phyloP scores from a whole-genome alignment of 1,140 invertebrate genomes.

The Trichogramma pretiosum region DNA sequence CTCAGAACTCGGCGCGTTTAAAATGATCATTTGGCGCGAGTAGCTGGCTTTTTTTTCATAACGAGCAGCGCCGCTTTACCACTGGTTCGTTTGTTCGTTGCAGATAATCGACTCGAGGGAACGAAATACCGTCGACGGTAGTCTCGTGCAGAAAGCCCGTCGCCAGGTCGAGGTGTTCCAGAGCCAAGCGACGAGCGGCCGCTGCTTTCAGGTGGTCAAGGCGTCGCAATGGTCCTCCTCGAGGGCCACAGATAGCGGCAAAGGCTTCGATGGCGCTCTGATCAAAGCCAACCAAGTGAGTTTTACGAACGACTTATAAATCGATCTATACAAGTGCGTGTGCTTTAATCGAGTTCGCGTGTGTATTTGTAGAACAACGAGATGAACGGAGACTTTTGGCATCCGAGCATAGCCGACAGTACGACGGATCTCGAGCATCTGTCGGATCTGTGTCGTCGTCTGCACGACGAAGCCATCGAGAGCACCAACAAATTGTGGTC shows the following conservation, averaged over 20 bases:
- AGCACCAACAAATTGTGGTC: not conserved
- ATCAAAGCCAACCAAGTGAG: constrained; percentile 1
- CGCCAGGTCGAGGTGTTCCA: constrained; percentile 42
- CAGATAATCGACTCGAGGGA: constrained; percentile 48
- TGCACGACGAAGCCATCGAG: constrained; percentile 31
- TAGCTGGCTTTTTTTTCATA: too few species aligned
- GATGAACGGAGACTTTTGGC: too few species aligned
- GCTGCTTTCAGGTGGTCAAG: constrained; percentile 37
- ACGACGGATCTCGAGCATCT: constrained; percentile 27
- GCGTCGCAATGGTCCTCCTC: constrained; percentile 36
- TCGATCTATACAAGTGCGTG: too few species aligned
- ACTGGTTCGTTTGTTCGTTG: too few species aligned
- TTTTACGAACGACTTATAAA: too few species aligned
- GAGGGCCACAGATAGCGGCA: constrained; percentile 22
- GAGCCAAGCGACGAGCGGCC: constrained; percentile 33
- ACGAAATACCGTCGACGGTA: constrained; percentile 39
- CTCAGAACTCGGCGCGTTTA: too few species aligned
- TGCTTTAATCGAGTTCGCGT: too few species aligned
- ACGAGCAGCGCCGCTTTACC: too few species aligned
- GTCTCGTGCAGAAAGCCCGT: constrained; percentile 31
- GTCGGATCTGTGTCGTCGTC: constrained; percentile 37
- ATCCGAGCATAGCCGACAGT: too few species aligned
- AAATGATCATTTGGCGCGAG: too few species aligned
- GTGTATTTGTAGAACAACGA: too few species aligned
- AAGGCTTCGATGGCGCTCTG: constrained; percentile 13